Conservation (phyloP, 2,113 vertebrate species). For the Calyptomena viridis region DNA sequence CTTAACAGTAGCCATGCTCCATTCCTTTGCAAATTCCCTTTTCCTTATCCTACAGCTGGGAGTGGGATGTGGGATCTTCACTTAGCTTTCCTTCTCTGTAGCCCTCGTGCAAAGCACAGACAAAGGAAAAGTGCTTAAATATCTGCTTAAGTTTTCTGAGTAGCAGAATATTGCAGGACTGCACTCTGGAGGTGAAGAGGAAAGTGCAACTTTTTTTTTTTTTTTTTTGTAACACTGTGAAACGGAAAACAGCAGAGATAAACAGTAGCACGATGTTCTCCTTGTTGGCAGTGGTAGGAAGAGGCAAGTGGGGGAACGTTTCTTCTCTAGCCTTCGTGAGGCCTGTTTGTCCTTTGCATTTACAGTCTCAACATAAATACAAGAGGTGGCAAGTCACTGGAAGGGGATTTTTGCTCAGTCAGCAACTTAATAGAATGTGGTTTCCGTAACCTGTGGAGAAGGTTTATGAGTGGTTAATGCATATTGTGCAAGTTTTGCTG, state of each 20-base stretch:
- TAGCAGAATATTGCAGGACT: neutral
- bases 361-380: neutral
- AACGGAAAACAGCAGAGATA: neutral
- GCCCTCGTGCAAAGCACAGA: neutral
- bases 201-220: neutral
- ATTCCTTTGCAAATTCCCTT: neutral
- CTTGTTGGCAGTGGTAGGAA: neutral
- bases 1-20: neutral
- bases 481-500: neutral
- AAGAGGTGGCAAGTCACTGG: neutral
- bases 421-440: neutral
- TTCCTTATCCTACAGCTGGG: neutral
- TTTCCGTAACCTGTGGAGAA: neutral
- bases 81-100: neutral
- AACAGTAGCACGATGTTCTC: neutral
- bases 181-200: neutral
- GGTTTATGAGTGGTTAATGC: neutral
- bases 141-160: neutral
- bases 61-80: neutral
- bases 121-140: neutral
- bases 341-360: neutral
- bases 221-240: neutral
- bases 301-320: neutral
- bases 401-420: conserved; percentile 6
- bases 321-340: neutral